These are phyloP conservation scores for Eutrigla gurnardus DNA, from an alignment of 2,797 vertebrate genomes.

Conservation along the genomic window DNA sequence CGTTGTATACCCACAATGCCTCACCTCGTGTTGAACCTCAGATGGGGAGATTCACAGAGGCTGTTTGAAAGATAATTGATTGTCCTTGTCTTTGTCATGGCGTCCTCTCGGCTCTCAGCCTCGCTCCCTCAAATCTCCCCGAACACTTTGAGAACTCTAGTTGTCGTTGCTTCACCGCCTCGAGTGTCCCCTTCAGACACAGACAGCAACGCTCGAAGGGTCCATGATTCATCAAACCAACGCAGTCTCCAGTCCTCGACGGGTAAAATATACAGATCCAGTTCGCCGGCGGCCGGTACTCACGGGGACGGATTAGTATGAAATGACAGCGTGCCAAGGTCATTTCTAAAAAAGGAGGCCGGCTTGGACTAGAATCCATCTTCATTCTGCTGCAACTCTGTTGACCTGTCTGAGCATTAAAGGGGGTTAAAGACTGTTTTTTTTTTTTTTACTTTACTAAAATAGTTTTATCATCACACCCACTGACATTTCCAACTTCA, in stretches of 20 bases:
- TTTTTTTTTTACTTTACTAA: neutral
- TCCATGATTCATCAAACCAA: slow-evolving; percentile 17
- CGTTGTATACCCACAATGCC: slow-evolving; percentile 1
- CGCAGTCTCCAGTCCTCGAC: neutral
- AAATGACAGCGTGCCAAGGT: slow-evolving; percentile 20
- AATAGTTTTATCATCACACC: no score
- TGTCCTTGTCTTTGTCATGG: slow-evolving; percentile 32
- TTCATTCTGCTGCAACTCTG: slow-evolving; percentile 31
- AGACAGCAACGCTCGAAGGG: neutral
- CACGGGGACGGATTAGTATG: neutral
- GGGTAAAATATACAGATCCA: slow-evolving; percentile 24
- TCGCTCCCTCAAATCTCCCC: slow-evolving; percentile 17
- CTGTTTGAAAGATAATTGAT: slow-evolving; percentile 41
- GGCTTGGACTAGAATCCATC: slow-evolving; percentile 13
- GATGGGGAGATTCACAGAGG: slow-evolving; percentile 8
- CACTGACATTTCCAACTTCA: no score
- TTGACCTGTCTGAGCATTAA: slow-evolving; percentile 35
- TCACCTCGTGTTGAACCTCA: slow-evolving; percentile 26
- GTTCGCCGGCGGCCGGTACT: neutral
- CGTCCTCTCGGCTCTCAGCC: slow-evolving; percentile 11
- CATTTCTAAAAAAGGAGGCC: slow-evolving; percentile 5
- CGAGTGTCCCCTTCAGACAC: neutral
- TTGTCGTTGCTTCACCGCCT: slow-evolving; percentile 18
- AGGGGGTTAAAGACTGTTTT: slow-evolving; percentile 4
- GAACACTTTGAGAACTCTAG: slow-evolving; percentile 34